Percentiles rank a stretch among this genome's conserved stretches.
These are phyloP conservation scores for Hemibagrus wyckioides DNA, from an alignment of 2,113 vertebrate genomes.

Conservation along the genomic window DNA sequence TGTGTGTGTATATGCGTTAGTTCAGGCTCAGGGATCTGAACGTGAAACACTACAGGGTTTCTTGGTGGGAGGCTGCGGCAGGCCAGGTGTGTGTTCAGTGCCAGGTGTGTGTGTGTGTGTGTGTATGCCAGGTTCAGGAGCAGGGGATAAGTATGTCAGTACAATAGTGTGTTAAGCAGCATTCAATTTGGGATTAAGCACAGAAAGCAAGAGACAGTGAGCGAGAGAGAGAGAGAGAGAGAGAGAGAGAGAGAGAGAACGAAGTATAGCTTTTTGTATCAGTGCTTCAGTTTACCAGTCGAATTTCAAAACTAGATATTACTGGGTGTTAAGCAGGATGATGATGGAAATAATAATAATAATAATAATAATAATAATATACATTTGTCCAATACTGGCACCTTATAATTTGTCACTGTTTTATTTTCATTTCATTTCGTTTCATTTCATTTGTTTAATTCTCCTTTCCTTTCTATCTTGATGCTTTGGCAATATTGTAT, in stretches of 20 bases:
- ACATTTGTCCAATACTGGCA: too few relatives aligned
- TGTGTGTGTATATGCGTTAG: constrained; percentile 54
- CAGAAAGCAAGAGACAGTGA: not conserved
- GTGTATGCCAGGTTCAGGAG: constrained; percentile 35
- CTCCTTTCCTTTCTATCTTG: too few relatives aligned
- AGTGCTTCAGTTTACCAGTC: not conserved
- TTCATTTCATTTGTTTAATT: too few relatives aligned
- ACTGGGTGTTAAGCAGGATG: not conserved
- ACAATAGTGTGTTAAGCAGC: constrained; percentile 44
- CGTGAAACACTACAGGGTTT: constrained; percentile 56
- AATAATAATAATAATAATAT: not conserved
- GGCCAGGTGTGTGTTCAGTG: constrained; percentile 65
- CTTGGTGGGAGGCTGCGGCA: constrained; percentile 56
- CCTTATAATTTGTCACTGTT: too few relatives aligned
- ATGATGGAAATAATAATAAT: not conserved
- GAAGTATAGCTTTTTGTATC: not conserved
- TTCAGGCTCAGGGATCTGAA: constrained; percentile 60
- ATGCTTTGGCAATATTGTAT: too few relatives aligned
- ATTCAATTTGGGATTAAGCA: constrained; percentile 30
- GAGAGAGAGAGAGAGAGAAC: not conserved
- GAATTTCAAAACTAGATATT: not conserved
- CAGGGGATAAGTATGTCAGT: constrained; percentile 42
- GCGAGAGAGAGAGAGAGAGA: not conserved
- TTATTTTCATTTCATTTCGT: too few relatives aligned
- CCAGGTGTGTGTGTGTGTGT: constrained; percentile 59